Percentiles rank a stretch among this genome's conserved stretches.
These are phyloP conservation scores for Antheraea assamensis DNA, from an alignment of 2,888 invertebrate species.

Conservation along the genomic window DNA sequence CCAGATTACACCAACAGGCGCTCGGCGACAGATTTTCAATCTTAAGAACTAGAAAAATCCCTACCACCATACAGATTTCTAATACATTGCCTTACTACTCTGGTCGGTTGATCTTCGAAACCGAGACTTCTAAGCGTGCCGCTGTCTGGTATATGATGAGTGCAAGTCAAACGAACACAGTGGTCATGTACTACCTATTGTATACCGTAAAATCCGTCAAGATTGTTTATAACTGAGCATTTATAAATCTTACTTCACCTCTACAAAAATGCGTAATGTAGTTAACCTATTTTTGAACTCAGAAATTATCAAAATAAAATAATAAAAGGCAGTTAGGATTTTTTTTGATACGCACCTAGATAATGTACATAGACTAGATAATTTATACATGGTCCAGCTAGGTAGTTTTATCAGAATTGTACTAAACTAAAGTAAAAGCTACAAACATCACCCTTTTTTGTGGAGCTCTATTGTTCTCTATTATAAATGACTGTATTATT, in stretches of 20 bases:
- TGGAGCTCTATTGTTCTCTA: too few species aligned
- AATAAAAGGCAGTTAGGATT: neutral
- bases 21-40: too few species aligned
- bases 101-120: too few species aligned
- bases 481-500: too few species aligned
- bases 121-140: too few species aligned
- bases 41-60: too few species aligned
- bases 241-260: neutral
- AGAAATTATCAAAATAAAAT: neutral
- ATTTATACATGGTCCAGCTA: neutral
- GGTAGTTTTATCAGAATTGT: neutral
- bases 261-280: neutral
- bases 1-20: too few species aligned
- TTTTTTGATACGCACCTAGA: neutral
- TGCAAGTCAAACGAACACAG: too few species aligned
- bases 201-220: neutral
- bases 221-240: neutral
- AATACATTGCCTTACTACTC: too few species aligned
- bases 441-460: too few species aligned
- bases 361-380: neutral
- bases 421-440: too few species aligned
- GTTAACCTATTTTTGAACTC: conserved; percentile 4
- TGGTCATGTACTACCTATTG: neutral
- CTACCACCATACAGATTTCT: too few species aligned
- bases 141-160: neutral